A percentile compares a stretch with the other conserved stretches of the same genome.
Evolutionary conservation across 2,888 invertebrate species (phyloP).

Genomic region (Meteorus cinctellus): DNA sequence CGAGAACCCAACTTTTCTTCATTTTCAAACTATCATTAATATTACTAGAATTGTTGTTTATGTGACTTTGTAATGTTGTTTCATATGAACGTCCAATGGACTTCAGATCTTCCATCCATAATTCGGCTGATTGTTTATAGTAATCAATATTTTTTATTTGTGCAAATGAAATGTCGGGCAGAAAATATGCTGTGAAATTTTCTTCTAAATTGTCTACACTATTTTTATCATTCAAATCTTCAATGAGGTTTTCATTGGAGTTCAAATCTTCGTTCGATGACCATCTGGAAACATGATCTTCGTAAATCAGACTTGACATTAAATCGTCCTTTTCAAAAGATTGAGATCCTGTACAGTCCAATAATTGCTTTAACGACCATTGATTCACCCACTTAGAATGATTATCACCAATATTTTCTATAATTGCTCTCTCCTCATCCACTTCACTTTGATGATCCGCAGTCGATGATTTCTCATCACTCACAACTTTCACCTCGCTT

Average conservation of each 20-base stretch:
- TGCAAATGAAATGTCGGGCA: slow-evolving; percentile 7
- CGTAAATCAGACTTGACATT: not conserved
- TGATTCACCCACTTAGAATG: not conserved
- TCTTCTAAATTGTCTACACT: not conserved
- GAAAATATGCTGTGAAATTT: not conserved
- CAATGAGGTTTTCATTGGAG: not conserved
- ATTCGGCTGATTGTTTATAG: not conserved
- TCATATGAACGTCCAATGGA: slow-evolving; percentile 35
- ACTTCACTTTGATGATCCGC: not conserved
- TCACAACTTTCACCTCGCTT: not conserved
- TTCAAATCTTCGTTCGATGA: slow-evolving; percentile 24
- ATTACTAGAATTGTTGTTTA: not conserved
- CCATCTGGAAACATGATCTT: slow-evolving; percentile 8
- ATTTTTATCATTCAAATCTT: not conserved
- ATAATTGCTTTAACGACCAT: slow-evolving; percentile 2
- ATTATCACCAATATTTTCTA: not conserved
- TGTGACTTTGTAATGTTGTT: slow-evolving; percentile 27
- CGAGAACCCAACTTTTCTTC: slow-evolving; percentile 28
- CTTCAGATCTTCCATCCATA: slow-evolving; percentile 12
- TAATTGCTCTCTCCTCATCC: not conserved
- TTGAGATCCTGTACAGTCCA: not conserved
- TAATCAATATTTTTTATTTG: not conserved
- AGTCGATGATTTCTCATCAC: not conserved
- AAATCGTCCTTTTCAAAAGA: not conserved
- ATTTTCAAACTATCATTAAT: not conserved